Conservation (phyloP, 2,113 vertebrate genomes). For the Ptychochromis oligacanthus region DNA sequence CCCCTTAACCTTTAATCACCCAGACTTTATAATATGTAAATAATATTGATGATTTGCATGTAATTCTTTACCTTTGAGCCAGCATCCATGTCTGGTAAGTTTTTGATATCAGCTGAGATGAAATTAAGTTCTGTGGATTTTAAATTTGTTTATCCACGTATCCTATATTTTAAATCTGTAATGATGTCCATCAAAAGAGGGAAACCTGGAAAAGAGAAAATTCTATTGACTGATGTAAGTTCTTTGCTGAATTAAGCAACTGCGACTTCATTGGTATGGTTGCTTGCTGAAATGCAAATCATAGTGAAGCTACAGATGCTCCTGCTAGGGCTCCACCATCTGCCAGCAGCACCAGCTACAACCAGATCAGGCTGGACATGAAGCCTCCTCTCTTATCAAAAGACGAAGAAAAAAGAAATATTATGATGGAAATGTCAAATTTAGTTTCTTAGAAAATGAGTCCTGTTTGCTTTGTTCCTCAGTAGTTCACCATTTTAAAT, state of each 20-base stretch:
- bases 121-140: slow-evolving; percentile 9
- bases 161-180: slow-evolving; percentile 17
- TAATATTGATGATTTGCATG: background rate
- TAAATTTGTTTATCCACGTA: background rate
- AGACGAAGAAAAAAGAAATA: background rate
- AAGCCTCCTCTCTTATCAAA: background rate
- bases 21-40: background rate
- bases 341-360: background rate
- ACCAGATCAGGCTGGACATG: background rate
- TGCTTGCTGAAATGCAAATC: background rate
- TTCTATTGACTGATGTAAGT: slow-evolving; percentile 10
- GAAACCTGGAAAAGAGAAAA: background rate
- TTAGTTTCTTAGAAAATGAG: background rate
- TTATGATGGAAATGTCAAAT: background rate
- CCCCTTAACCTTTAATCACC: background rate
- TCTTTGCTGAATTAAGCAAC: slow-evolving; percentile 10
- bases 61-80: background rate
- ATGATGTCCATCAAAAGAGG: background rate
- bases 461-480: background rate
- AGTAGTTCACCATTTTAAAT: background rate
- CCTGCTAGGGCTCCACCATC: background rate
- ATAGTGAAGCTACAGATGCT: background rate
- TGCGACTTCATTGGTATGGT: background rate
- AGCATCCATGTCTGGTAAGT: background rate
- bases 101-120: slow-evolving; percentile 1